Base-by-base conservation (phyloP, 2,888 invertebrate genomes). In the Onthophagus sagittarius region DNA sequence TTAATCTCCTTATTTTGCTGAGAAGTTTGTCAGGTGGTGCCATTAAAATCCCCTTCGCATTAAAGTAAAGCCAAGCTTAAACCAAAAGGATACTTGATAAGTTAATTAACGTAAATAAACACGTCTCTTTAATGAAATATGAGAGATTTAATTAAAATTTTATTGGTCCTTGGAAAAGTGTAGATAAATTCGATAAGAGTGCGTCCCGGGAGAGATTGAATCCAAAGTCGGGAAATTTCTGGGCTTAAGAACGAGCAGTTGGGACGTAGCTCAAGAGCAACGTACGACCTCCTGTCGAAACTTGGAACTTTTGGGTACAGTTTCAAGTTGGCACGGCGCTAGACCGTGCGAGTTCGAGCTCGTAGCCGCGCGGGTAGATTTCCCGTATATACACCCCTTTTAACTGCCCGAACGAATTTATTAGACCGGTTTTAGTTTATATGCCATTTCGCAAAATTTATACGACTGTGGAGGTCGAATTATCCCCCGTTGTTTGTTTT, bases 321-420 rank as follows among this genome's bases (percentile, higher is more conserved):
- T 53, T 53, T 53, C 39, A 53, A 53, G 39, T 53, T 53, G 39
- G 39, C 39, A 53, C 39, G 39, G 39, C 39, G 39, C 11, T 53
- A 53, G 39, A 53, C 39, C 39, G 39, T 53, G 39, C 39, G 39
- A 53, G 23, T 32, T n/a, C 15, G 67, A 23, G 67, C 31, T 67
- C 67, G 67, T 23, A 23, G 7, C 67, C 31, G 23, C 31, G 31
- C 67, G 67, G 23, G 67, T 67, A 32, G 32, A 67, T 67, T 67
- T 67, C 67, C 67, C 31, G 67, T 67, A 67, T 67, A 31, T 67
- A 67, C 67, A 67, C 67, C 67, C 67, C 39, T 53, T 67, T 32
- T 67, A 31, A 67, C 67, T 31, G 23, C 67, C 67, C 67, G 67
- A 53, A 53, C 67, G 23, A 32, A 67, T 67, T 67, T 67, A 67